These are phyloP conservation scores for Parnassius smintheus DNA, from an alignment of 2,888 invertebrate genomes.

Conservation along the genomic window DNA sequence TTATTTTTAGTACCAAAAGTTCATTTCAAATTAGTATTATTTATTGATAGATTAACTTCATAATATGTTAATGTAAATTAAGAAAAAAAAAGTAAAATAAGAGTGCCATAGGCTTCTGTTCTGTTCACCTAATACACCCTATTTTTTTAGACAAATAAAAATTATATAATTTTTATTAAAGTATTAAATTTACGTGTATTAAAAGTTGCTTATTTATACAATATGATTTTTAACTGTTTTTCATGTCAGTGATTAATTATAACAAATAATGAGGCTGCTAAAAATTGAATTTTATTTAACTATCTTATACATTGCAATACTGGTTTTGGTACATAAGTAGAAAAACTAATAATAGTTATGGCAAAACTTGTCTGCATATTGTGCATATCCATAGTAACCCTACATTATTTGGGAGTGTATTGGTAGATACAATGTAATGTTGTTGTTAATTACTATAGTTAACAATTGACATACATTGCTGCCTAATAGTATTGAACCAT, in stretches of 20 bases:
- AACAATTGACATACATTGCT: slow-evolving; percentile 27
- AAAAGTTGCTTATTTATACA: background rate
- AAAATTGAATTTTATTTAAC: background rate
- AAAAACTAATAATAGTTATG: background rate
- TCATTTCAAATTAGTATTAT: too few species aligned
- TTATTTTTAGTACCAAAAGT: too few species aligned
- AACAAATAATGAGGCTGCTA: background rate
- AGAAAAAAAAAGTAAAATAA: too few species aligned
- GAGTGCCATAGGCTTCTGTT: too few species aligned
- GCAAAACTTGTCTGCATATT: slow-evolving; percentile 2
- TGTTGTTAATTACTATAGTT: slow-evolving; percentile 36
- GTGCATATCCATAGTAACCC: slow-evolving; percentile 6
- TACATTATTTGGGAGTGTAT: slow-evolving; percentile 1
- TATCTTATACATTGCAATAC: background rate
- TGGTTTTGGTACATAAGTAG: slow-evolving; percentile 17
- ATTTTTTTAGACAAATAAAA: background rate
- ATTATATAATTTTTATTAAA: background rate
- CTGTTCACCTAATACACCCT: too few species aligned
- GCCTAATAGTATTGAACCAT: slow-evolving; percentile 30
- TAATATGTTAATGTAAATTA: too few species aligned
- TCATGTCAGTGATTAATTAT: background rate
- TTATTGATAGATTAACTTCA: too few species aligned
- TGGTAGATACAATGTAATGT: slow-evolving; percentile 20
- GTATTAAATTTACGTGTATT: background rate
- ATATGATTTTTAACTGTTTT: background rate